phyloP scores from a whole-genome alignment of 2,113 vertebrate genomes.

The Stegostoma tigrinum region DNA sequence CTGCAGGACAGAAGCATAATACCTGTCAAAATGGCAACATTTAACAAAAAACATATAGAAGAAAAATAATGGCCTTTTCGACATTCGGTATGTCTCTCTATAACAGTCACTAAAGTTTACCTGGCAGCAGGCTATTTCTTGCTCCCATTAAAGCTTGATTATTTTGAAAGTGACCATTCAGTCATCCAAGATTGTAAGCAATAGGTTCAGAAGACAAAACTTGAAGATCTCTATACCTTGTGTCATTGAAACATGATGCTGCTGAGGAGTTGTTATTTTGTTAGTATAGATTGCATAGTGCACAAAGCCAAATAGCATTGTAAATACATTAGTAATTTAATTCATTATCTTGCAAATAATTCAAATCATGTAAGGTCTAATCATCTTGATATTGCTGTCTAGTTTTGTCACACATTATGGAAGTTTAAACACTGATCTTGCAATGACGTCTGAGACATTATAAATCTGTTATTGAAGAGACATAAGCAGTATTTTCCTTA shows the following conservation, averaged over 20 bases:
- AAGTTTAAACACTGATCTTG: background rate
- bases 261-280: background rate
- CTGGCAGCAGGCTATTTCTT: background rate
- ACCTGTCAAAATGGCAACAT: slow-evolving; percentile 19
- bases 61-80: background rate
- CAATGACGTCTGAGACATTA: background rate
- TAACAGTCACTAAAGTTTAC: background rate
- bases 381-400: background rate
- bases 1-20: background rate
- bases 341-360: background rate
- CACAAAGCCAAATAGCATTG: background rate
- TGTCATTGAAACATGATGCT: background rate
- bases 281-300: background rate
- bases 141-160: background rate
- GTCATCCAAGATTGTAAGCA: slow-evolving; percentile 6
- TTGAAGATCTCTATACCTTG: background rate
- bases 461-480: no score
- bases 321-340: background rate
- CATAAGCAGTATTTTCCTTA: no score
- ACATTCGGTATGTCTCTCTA: background rate
- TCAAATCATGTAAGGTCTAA: background rate
- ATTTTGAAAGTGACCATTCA: background rate
- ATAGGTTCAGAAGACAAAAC: background rate
- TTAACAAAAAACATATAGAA: slow-evolving; percentile 22
- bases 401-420: background rate